These are phyloP conservation scores for Otolemur crassicaudatus DNA, from an alignment of 2,797 vertebrate genomes.

Conservation along the genomic window DNA sequence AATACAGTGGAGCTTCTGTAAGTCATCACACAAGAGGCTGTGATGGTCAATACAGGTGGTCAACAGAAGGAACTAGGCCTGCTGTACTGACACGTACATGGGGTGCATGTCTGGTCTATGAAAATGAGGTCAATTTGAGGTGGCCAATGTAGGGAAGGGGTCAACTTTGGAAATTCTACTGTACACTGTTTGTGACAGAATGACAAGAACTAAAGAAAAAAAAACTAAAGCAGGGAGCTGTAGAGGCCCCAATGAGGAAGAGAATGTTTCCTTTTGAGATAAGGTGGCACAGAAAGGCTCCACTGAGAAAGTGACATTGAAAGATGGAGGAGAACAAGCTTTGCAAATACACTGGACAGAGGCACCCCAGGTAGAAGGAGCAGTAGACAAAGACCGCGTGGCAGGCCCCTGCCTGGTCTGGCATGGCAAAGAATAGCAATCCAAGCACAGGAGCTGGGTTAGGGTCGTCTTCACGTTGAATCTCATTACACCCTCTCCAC, in stretches of 20 bases:
- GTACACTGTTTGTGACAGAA: not conserved
- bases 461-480: not conserved
- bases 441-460: not conserved
- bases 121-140: too few relatives aligned
- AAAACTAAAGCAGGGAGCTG: not conserved
- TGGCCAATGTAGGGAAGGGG: too few relatives aligned
- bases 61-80: too few relatives aligned
- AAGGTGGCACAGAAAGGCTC: not conserved
- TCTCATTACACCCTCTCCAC: not conserved
- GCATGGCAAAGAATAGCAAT: not conserved
- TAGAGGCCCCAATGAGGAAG: not conserved
- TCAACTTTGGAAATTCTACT: too few relatives aligned
- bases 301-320: not conserved
- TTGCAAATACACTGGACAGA: not conserved
- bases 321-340: not conserved
- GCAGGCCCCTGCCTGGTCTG: not conserved
- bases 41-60: too few relatives aligned
- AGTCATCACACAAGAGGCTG: too few relatives aligned
- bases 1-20: not conserved
- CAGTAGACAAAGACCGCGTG: not conserved
- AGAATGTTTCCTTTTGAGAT: not conserved
- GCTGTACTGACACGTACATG: too few relatives aligned
- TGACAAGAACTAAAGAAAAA: not conserved
- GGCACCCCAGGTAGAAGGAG: not conserved
- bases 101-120: too few relatives aligned